Percentiles rank a stretch among this genome's conserved stretches.
These are phyloP conservation scores for Macaria notata DNA, from an alignment of 2,888 invertebrate species.

Conservation along the genomic window DNA sequence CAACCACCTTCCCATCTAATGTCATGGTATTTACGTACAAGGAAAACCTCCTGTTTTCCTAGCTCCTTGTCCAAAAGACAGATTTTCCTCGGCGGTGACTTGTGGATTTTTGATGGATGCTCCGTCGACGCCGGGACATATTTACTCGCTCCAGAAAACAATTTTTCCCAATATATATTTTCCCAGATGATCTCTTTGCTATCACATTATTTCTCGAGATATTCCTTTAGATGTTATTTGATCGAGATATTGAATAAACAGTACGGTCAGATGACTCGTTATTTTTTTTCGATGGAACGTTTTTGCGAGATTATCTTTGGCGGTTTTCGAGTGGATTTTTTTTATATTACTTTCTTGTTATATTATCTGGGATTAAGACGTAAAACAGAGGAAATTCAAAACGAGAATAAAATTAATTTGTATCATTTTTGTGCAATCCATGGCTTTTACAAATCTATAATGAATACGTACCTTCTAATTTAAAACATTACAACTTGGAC, in stretches of 20 bases:
- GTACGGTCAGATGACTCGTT: constrained; percentile 25
- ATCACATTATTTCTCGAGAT: constrained; percentile 32
- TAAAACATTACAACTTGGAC: too few species aligned
- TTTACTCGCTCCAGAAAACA: constrained; percentile 60
- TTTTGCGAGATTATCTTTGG: constrained; percentile 5
- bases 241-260: constrained; percentile 45
- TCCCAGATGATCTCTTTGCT: constrained; percentile 38
- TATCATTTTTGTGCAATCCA: too few species aligned
- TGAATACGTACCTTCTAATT: too few species aligned
- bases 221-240: constrained; percentile 29
- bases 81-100: constrained; percentile 51
- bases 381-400: too few species aligned
- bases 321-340: not conserved
- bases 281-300: constrained; percentile 6
- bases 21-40: too few species aligned
- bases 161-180: constrained; percentile 57
- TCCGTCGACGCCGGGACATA: constrained; percentile 48
- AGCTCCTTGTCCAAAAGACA: constrained; percentile 26
- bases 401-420: too few species aligned
- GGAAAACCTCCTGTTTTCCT: not conserved
- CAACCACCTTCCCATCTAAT: too few species aligned
- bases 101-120: constrained; percentile 62
- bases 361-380: not conserved
- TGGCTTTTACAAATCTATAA: too few species aligned
- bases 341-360: constrained; percentile 1